These are phyloP conservation scores for Hydra vulgaris DNA, from an alignment of 30 jellyfish, hydroid and myxozoan genomes.

Conservation along the genomic window DNA sequence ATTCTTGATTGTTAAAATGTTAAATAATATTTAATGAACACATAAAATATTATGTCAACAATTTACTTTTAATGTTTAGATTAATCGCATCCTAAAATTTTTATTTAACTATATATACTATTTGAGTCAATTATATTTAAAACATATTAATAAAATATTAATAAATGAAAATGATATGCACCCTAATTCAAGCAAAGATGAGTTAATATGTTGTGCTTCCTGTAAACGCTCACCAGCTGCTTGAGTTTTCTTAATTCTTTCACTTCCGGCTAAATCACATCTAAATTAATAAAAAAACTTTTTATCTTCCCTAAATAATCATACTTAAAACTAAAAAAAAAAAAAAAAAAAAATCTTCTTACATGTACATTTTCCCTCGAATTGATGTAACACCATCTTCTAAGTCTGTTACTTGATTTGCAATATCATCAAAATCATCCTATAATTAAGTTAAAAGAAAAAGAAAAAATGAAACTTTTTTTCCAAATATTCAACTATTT, in stretches of 20 bases:
- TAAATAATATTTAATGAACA: too few relatives aligned
- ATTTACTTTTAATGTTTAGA: too few relatives aligned
- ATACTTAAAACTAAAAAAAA: too few relatives aligned
- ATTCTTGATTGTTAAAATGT: too few relatives aligned
- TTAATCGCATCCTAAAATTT: too few relatives aligned
- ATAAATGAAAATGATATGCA: conserved; percentile 13
- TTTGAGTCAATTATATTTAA: too few relatives aligned
- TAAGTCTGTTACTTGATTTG: conserved; percentile 73
- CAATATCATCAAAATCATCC: conserved; percentile 70
- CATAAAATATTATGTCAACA: too few relatives aligned
- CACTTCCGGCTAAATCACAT: conserved; percentile 95
- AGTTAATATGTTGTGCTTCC: conserved; percentile 88
- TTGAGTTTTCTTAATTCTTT: conserved; percentile 72
- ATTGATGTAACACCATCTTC: conserved; percentile 97
- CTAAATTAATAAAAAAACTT: conserved; percentile 5
- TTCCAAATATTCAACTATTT: not conserved
- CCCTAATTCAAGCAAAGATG: conserved; percentile 86
- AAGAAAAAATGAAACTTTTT: too few relatives aligned
- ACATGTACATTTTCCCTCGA: conserved; percentile 88
- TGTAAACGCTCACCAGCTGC: conserved; percentile 83
- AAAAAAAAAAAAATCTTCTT: too few relatives aligned
- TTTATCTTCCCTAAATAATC: not conserved
- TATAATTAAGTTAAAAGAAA: not conserved
- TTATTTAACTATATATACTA: too few relatives aligned
- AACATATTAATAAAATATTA: too few relatives aligned